Conservation (phyloP, 2,797 vertebrate genomes). For the Enteromius afrohamiltoni region DNA sequence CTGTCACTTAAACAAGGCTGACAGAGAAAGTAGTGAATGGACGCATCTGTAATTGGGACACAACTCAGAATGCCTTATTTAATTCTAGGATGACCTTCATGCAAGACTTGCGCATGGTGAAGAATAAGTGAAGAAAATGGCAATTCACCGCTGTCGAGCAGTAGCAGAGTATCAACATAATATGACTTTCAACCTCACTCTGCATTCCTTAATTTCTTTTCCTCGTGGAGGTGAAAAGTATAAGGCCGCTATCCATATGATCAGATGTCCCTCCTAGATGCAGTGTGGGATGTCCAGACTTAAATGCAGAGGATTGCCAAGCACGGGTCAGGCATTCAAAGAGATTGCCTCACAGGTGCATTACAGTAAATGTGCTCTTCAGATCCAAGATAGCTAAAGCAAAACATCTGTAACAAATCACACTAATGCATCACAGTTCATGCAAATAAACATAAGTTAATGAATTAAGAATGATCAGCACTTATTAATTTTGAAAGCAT, state of each 20-base stretch:
- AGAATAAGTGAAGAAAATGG: neutral
- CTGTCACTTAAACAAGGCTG: neutral
- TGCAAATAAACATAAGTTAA: neutral
- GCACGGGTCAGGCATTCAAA: neutral
- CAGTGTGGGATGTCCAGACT: neutral
- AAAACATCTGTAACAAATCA: neutral
- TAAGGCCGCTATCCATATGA: neutral
- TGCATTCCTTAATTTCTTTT: neutral
- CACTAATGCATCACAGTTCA: neutral
- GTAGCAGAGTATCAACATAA: neutral
- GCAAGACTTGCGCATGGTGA: neutral
- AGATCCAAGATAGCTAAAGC: neutral
- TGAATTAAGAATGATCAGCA: neutral
- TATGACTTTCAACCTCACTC: conserved; percentile 4
- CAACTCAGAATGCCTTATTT: conserved; percentile 14
- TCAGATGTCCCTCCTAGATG: neutral
- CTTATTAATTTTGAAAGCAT: neutral
- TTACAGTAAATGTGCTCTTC: neutral
- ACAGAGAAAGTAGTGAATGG: conserved; percentile 2
- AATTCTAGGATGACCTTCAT: conserved; percentile 17
- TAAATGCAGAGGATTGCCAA: neutral
- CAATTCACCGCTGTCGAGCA: neutral
- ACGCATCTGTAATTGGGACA: neutral
- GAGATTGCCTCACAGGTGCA: neutral
- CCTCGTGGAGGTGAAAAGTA: neutral